phyloP scores from a whole-genome alignment of 2,797 vertebrate species.

The Crax fasciolata region DNA sequence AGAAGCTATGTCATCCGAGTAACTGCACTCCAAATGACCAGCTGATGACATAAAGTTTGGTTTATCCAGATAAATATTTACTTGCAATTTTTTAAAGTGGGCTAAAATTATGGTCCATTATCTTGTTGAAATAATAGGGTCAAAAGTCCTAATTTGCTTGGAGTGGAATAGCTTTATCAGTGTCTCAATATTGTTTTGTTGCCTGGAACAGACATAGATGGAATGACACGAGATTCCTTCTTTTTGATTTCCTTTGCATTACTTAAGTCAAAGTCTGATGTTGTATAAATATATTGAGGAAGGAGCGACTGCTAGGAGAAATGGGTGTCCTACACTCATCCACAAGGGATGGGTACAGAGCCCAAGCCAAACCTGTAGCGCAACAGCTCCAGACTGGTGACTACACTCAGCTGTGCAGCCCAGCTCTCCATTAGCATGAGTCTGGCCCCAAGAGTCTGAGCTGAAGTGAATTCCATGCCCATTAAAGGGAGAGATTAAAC shows the following conservation, averaged over 20 bases:
- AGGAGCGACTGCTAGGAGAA: neutral
- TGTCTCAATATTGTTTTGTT: neutral
- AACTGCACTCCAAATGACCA: neutral
- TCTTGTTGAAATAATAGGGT: neutral
- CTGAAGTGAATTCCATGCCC: neutral
- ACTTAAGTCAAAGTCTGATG: neutral
- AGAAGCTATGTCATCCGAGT: neutral
- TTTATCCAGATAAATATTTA: neutral
- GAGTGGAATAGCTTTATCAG: neutral
- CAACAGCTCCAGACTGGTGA: neutral
- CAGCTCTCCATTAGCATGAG: neutral
- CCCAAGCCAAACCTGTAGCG: neutral
- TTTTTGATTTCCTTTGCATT: neutral
- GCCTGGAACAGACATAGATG: neutral
- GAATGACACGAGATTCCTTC: neutral
- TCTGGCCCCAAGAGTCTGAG: neutral
- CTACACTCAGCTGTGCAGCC: neutral
- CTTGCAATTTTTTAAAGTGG: neutral
- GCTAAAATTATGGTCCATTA: neutral
- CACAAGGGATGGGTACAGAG: accelerated
- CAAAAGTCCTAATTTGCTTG: neutral
- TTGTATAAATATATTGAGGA: neutral
- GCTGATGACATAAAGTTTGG: neutral
- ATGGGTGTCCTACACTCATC: neutral
- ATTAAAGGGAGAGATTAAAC: neutral